These are phyloP conservation scores for Ceratoteleas bidentatus DNA, from an alignment of 1,140 invertebrate genomes.

Conservation along the genomic window DNA sequence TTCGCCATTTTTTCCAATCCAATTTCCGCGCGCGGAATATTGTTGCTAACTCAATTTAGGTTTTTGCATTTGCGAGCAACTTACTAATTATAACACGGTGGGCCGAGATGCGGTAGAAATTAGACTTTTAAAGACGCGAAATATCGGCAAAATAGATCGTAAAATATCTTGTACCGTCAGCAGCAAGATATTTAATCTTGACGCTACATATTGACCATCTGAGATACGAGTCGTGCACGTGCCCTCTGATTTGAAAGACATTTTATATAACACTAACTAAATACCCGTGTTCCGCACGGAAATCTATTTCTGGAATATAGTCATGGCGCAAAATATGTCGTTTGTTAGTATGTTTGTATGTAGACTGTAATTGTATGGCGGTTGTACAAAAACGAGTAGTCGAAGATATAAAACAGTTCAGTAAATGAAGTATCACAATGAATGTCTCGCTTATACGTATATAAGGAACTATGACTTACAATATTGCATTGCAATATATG, in stretches of 20 bases:
- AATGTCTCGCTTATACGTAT: too few species aligned
- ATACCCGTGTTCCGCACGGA: too few species aligned
- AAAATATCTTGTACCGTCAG: conserved; percentile 37
- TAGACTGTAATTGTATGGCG: too few species aligned
- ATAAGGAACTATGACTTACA: too few species aligned
- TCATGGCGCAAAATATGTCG: too few species aligned
- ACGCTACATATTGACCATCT: conserved; percentile 28
- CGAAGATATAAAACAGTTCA: too few species aligned
- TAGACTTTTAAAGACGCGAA: conserved; percentile 41
- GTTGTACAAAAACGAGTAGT: too few species aligned
- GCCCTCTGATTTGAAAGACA: conserved; percentile 7
- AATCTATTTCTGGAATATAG: too few species aligned
- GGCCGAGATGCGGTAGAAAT: conserved; percentile 11
- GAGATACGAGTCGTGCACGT: conserved; percentile 26
- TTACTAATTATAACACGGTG: conserved; percentile 30
- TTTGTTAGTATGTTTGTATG: too few species aligned
- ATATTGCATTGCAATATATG: too few species aligned
- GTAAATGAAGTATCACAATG: too few species aligned
- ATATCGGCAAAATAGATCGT: conserved; percentile 20
- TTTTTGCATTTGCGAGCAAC: conserved; percentile 27
- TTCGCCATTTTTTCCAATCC: conserved; percentile 22
- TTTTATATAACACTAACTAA: conserved; percentile 35
- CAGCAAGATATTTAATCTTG: conserved; percentile 44
- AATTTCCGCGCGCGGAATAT: conserved; percentile 42
- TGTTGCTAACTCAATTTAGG: conserved; percentile 45